Evolutionary conservation across 53 echinoderm and acorn worm species (phyloP).

Genomic region (Temnopleurus reevesii): DNA sequence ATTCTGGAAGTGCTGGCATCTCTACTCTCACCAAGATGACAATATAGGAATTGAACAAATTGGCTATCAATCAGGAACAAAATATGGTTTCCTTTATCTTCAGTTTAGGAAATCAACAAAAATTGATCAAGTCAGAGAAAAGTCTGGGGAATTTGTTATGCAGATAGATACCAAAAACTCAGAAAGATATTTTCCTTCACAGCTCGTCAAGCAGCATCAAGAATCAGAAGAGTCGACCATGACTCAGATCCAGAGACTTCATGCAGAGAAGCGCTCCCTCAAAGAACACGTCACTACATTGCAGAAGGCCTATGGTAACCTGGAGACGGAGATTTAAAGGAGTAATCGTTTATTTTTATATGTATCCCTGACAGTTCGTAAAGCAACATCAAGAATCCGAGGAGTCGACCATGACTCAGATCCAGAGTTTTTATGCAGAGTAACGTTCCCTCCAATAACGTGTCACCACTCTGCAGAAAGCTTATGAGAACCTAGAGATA

Average conservation of each 20-base stretch:
- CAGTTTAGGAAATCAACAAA: no score
- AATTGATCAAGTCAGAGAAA: no score
- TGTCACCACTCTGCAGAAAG: constrained; percentile 80
- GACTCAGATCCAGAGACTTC: constrained; percentile 73
- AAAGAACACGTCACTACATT: constrained; percentile 87
- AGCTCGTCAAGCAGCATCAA: constrained; percentile 88
- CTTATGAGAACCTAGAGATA: constrained; percentile 80
- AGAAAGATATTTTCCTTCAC: no score
- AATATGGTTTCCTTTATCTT: no score
- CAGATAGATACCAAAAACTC: no score
- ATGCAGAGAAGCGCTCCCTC: constrained; percentile 83
- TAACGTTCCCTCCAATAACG: constrained; percentile 87
- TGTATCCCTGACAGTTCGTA: no score
- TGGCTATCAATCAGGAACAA: no score
- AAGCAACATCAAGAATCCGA: constrained; percentile 85
- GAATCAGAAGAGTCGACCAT: constrained; percentile 76
- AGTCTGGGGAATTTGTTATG: no score
- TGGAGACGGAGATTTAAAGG: constrained; percentile 90
- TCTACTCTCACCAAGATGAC: no score
- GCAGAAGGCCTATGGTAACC: constrained; percentile 82
- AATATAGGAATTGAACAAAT: no score
- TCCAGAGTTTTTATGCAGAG: constrained; percentile 83
- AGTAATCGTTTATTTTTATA: no score
- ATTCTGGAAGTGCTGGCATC: no score
- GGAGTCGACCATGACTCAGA: constrained; percentile 66